phyloP scores from a whole-genome alignment of 2,797 vertebrate genomes.

The Buphagus erythrorhynchus region DNA sequence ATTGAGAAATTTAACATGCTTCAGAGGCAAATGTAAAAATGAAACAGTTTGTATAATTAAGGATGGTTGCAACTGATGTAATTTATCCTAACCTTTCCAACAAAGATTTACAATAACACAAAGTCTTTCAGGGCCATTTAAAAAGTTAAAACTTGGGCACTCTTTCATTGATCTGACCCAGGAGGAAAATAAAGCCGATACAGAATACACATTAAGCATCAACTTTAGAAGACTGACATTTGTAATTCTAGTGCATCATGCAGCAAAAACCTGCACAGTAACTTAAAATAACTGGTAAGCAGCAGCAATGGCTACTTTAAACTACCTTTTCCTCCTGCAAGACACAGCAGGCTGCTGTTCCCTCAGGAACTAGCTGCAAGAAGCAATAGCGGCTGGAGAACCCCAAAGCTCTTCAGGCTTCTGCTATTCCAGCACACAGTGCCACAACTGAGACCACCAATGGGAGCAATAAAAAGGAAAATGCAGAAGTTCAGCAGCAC shows the following conservation, averaged over 20 bases:
- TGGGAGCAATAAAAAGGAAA: neutral
- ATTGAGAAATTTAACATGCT: neutral
- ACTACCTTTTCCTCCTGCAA: neutral
- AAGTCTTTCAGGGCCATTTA: neutral
- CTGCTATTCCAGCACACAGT: neutral
- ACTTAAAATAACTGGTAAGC: neutral
- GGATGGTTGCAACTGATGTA: neutral
- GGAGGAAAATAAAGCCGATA: neutral
- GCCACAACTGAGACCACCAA: neutral
- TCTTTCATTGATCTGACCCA: neutral
- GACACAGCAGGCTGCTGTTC: neutral
- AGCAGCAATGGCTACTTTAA: neutral
- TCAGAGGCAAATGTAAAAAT: neutral
- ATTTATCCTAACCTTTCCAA: neutral
- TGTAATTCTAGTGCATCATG: neutral
- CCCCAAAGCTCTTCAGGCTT: neutral
- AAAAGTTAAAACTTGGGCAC: neutral
- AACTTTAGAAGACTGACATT: neutral
- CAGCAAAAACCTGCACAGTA: neutral
- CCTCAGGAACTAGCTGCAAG: neutral
- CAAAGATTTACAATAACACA: neutral
- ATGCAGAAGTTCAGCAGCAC: neutral
- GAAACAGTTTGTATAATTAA: neutral
- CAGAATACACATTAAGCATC: neutral
- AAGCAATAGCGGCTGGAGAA: neutral